These are phyloP conservation scores for Nestor notabilis DNA, from an alignment of 2,113 vertebrate genomes.

Conservation along the genomic window DNA sequence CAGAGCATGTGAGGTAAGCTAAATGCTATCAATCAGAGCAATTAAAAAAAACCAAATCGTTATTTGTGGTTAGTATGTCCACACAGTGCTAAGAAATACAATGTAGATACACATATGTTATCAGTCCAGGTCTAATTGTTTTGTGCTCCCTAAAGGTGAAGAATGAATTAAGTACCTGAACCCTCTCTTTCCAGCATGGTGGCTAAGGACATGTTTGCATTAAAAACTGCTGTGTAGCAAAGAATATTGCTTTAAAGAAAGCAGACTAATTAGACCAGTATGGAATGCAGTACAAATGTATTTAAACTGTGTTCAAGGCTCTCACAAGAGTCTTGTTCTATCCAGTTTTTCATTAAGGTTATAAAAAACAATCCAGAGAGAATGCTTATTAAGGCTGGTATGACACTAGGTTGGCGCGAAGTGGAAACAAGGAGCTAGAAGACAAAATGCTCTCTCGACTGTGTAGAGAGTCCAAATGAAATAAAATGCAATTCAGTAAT, in stretches of 20 bases:
- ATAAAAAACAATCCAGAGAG: neutral
- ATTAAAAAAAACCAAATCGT: neutral
- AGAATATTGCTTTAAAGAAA: neutral
- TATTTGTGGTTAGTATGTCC: neutral
- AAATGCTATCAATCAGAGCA: neutral
- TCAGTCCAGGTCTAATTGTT: neutral
- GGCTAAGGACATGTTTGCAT: neutral
- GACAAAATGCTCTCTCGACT: neutral
- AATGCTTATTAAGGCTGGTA: neutral
- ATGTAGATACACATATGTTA: neutral
- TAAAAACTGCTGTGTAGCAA: neutral
- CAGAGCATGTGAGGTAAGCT: conserved; percentile 70
- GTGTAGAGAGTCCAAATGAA: neutral
- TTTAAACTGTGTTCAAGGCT: neutral
- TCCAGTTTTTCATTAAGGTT: neutral
- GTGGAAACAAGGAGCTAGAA: neutral
- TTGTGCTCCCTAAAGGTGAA: neutral
- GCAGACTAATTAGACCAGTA: neutral
- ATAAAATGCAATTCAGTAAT: neutral
- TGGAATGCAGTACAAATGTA: neutral
- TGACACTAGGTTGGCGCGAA: fast-evolving
- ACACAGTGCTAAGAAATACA: neutral
- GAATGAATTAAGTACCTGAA: neutral
- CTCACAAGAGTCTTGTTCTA: neutral
- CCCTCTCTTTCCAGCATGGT: neutral